phyloP scores from a whole-genome alignment of 2,113 vertebrate genomes.

The Candoia aspera region DNA sequence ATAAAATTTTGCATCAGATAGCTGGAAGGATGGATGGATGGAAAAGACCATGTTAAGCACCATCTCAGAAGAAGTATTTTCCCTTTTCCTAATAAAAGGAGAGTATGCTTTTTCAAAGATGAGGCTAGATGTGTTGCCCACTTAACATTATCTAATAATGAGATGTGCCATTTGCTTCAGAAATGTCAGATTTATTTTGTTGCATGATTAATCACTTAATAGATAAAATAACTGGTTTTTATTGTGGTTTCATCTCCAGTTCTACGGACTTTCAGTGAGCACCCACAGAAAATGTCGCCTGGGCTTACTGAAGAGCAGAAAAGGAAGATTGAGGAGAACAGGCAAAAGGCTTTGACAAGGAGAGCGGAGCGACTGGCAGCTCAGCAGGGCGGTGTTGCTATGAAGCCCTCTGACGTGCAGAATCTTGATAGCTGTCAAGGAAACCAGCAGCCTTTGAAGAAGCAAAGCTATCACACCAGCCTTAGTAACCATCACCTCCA shows the following conservation, averaged over 20 bases:
- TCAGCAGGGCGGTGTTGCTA: neutral
- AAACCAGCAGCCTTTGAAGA: constrained; percentile 9
- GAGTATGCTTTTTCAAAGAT: neutral
- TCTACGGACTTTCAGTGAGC: neutral
- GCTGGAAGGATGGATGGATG: neutral
- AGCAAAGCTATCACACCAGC: constrained; percentile 26
- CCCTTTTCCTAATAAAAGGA: neutral
- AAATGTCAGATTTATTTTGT: neutral
- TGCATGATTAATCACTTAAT: neutral
- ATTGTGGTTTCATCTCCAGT: neutral
- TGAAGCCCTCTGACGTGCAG: constrained; percentile 6
- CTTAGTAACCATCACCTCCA: constrained; percentile 17
- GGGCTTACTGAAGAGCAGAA: constrained; percentile 88
- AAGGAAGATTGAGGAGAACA: constrained; percentile 90
- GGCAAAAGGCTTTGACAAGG: constrained; percentile 85
- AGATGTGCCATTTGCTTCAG: neutral
- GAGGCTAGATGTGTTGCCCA: neutral
- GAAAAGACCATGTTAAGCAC: neutral
- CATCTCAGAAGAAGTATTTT: neutral
- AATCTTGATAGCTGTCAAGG: neutral
- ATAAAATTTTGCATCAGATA: neutral
- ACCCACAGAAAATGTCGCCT: constrained; percentile 79
- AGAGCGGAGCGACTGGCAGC: constrained; percentile 85
- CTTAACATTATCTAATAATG: neutral
- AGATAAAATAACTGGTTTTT: neutral